A percentile compares a stretch with the other conserved stretches of the same genome.
These are phyloP conservation scores for Caenorhabditis brenneri DNA, from an alignment of 1,140 invertebrate genomes.

Conservation along the genomic window DNA sequence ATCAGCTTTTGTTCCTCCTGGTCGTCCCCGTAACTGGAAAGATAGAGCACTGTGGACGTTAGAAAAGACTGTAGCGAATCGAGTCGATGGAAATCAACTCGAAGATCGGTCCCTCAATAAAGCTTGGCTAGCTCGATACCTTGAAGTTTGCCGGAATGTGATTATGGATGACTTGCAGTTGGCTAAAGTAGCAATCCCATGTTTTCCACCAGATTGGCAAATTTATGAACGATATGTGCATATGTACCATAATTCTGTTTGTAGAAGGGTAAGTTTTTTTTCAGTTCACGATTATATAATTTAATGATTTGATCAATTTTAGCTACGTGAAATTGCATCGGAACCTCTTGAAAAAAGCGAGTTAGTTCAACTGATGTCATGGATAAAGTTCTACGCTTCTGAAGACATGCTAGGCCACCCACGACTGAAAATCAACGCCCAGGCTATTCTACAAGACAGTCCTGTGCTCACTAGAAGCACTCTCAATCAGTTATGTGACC, in stretches of 20 bases:
- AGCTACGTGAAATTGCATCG: constrained; percentile 85
- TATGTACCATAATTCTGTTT: constrained; percentile 90
- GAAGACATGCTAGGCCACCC: constrained; percentile 85
- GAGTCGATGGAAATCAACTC: constrained; percentile 80
- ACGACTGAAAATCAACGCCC: constrained; percentile 83
- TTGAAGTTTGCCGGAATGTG: constrained; percentile 62
- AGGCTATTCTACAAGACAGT: constrained; percentile 80
- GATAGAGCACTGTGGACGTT: constrained; percentile 77
- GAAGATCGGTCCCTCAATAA: constrained; percentile 89
- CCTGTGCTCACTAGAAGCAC: constrained; percentile 71
- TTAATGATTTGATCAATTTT: no score
- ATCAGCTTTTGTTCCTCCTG: constrained; percentile 84
- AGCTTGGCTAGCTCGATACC: constrained; percentile 84
- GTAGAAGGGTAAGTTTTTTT: constrained; percentile 78
- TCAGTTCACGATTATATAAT: no score
- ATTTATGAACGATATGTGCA: constrained; percentile 87
- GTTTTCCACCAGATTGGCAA: constrained; percentile 93
- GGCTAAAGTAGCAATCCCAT: constrained; percentile 81
- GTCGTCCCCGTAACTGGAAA: constrained; percentile 89
- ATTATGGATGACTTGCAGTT: constrained; percentile 62
- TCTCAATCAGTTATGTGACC: constrained; percentile 81
- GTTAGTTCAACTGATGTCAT: constrained; percentile 88
- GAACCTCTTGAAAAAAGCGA: constrained; percentile 92
- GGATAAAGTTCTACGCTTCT: constrained; percentile 78
- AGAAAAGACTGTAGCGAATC: constrained; percentile 59